phyloP scores from a whole-genome alignment of 1,140 invertebrate genomes.

The Anthonomus grandis region DNA sequence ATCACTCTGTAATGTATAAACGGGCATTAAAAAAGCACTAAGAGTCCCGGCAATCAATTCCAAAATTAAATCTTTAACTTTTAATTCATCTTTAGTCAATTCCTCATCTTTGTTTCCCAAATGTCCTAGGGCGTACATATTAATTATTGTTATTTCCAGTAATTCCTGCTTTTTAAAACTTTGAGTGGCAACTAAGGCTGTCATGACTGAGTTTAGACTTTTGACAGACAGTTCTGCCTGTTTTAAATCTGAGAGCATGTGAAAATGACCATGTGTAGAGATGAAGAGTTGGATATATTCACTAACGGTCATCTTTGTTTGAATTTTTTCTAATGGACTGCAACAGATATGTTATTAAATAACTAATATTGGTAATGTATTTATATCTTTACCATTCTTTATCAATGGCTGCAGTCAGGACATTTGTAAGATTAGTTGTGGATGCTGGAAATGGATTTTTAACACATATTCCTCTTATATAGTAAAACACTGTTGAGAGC shows the following conservation, averaged over 20 bases:
- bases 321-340: constrained; percentile 54
- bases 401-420: constrained; percentile 58
- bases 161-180: constrained; percentile 71
- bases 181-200: constrained; percentile 72
- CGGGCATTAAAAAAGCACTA: constrained; percentile 68
- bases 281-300: constrained; percentile 69
- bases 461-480: constrained; percentile 75
- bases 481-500: constrained; percentile 79
- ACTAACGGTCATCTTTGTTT: constrained; percentile 60
- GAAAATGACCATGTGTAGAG: constrained; percentile 62
- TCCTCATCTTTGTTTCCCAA: constrained; percentile 53
- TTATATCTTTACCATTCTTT: constrained; percentile 44
- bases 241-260: constrained; percentile 57
- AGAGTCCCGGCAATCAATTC: constrained; percentile 65
- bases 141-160: constrained; percentile 72
- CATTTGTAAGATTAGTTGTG: constrained; percentile 70
- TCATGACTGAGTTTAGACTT: constrained; percentile 65
- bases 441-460: constrained; percentile 80
- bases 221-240: constrained; percentile 58
- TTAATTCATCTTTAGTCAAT: constrained; percentile 55
- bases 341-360: constrained; percentile 34
- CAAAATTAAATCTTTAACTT: constrained; percentile 58
- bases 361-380: neutral
- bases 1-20: constrained; percentile 62
- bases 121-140: constrained; percentile 69